Evolutionary conservation across 2,888 invertebrate genomes (phyloP).

Genomic region (Cactoblastis cactorum): DNA sequence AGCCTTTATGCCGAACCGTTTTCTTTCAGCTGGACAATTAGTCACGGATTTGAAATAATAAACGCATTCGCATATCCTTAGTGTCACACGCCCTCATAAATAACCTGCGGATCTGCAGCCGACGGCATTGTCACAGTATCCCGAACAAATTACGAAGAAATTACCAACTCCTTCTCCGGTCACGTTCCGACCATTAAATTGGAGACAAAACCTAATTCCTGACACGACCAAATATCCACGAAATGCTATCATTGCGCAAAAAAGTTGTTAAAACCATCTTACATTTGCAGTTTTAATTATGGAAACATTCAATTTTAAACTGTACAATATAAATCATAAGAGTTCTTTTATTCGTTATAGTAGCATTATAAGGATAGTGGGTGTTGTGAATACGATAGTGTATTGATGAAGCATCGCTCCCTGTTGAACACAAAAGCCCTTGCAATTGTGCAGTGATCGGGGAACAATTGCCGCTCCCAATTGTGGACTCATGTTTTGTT

Average conservation of each 20-base stretch:
- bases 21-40: constrained; percentile 24
- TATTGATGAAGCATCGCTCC: constrained; percentile 71
- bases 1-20: neutral
- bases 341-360: neutral
- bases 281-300: constrained; percentile 22
- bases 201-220: constrained; percentile 78
- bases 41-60: constrained; percentile 36
- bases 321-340: constrained; percentile 26
- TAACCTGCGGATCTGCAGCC: constrained; percentile 53
- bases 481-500: constrained; percentile 43
- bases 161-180: constrained; percentile 63
- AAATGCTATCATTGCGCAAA: constrained; percentile 76
- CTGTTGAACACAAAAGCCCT: constrained; percentile 63
- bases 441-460: constrained; percentile 67
- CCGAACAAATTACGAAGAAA: constrained; percentile 66
- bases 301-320: constrained; percentile 22
- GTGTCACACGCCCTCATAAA: constrained; percentile 47
- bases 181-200: constrained; percentile 74
- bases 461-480: constrained; percentile 59
- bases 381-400: constrained; percentile 51
- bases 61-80: constrained; percentile 27
- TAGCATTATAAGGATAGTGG: constrained; percentile 25
- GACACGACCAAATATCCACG: constrained; percentile 71
- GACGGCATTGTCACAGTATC: constrained; percentile 66
- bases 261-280: constrained; percentile 41